Evolutionary conservation across 2,888 invertebrate species (phyloP).

Genomic region (Epirrhoe tristata): DNA sequence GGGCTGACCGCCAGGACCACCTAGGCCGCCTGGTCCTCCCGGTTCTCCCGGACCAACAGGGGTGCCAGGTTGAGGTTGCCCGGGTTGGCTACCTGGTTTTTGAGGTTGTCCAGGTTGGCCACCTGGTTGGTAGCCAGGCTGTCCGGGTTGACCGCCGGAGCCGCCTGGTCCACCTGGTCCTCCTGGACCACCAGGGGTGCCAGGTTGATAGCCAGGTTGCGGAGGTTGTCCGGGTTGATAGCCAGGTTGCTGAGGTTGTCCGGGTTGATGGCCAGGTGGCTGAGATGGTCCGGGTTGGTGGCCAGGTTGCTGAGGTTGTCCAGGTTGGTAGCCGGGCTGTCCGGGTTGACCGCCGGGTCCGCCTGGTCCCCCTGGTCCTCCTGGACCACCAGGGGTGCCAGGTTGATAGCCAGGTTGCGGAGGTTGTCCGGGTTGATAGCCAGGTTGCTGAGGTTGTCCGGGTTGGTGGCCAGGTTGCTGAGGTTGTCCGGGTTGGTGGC

Average conservation of each 20-base stretch:
- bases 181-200: conserved; percentile 44
- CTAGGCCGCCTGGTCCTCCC: too few species aligned
- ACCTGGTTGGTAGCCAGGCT: conserved; percentile 35
- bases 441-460: too few species aligned
- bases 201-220: conserved; percentile 32
- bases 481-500: background rate
- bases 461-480: conserved; percentile 7
- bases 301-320: conserved; percentile 11
- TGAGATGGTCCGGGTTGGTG: conserved; percentile 14
- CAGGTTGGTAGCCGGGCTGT: too few species aligned
- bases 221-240: conserved; percentile 44
- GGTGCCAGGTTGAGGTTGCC: conserved; percentile 41
- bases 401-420: conserved; percentile 41
- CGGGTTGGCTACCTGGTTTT: conserved; percentile 7
- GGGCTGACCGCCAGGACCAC: too few species aligned
- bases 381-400: conserved; percentile 12
- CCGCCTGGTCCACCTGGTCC: conserved; percentile 46
- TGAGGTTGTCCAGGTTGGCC: conserved; percentile 30
- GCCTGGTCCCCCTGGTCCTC: conserved; percentile 38
- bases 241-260: conserved; percentile 21
- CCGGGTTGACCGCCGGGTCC: background rate
- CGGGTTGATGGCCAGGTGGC: too few species aligned
- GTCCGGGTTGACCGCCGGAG: conserved; percentile 46
- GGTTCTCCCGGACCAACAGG: too few species aligned
- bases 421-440: too few species aligned